These are phyloP conservation scores for Papilio aristodemus DNA, from an alignment of 1,140 invertebrate genomes.

Conservation along the genomic window DNA sequence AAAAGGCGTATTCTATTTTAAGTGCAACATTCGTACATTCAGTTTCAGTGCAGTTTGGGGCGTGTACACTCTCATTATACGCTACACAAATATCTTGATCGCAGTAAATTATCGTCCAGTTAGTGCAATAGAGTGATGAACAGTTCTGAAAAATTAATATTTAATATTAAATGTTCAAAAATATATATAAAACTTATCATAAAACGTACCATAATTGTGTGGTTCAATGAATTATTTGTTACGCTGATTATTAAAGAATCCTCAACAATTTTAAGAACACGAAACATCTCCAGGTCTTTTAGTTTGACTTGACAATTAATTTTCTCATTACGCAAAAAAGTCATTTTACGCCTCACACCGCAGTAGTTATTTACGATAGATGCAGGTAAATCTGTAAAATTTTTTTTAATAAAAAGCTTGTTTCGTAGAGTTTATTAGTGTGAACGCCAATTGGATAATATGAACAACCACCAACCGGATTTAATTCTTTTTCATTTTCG, in stretches of 20 bases:
- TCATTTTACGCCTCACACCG: conserved; percentile 51
- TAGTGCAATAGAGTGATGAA: conserved; percentile 56
- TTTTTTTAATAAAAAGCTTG: no score
- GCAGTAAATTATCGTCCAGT: conserved; percentile 59
- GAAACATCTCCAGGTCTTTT: conserved; percentile 63
- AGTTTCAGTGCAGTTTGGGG: conserved; percentile 53
- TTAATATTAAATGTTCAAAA: not conserved
- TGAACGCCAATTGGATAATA: no score
- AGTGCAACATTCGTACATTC: conserved; percentile 58
- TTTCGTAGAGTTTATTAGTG: no score
- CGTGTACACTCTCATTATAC: conserved; percentile 55
- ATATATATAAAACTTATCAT: not conserved
- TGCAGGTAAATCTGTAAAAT: conserved; percentile 52
- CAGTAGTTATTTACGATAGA: conserved; percentile 62
- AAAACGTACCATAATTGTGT: conserved; percentile 49
- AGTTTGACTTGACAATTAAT: conserved; percentile 64
- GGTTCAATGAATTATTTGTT: conserved; percentile 44
- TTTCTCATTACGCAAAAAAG: conserved; percentile 61
- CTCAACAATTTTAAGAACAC: conserved; percentile 49
- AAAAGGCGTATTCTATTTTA: conserved; percentile 58
- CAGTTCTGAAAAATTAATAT: conserved; percentile 61
- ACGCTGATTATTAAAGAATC: conserved; percentile 51
- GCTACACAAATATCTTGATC: conserved; percentile 43
- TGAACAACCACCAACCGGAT: no score
- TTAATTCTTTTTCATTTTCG: no score